Percentiles rank a stretch among this genome's conserved stretches.
Evolutionary conservation across 2,797 vertebrate species (phyloP).

Genomic region (Bucorvus abyssinicus): DNA sequence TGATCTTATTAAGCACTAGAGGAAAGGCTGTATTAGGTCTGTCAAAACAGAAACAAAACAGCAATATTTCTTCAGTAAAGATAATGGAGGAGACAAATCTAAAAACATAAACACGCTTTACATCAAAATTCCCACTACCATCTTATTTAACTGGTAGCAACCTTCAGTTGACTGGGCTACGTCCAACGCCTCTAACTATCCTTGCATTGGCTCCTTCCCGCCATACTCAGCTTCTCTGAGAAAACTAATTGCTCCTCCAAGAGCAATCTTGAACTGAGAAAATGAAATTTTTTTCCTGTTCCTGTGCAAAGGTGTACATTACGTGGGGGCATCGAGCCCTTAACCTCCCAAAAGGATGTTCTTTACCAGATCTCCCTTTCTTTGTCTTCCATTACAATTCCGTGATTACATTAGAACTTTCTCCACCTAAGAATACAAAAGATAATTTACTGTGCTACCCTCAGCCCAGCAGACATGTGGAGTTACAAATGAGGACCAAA

Average conservation of each 20-base stretch:
- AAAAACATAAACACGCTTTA: neutral
- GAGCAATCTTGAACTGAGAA: neutral
- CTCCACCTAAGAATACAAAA: neutral
- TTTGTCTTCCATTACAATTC: neutral
- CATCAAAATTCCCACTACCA: neutral
- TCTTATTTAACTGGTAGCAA: neutral
- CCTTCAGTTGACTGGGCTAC: neutral
- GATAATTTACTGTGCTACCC: neutral
- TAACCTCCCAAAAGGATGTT: neutral
- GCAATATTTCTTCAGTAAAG: neutral
- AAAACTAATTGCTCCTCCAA: neutral
- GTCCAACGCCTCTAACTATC: neutral
- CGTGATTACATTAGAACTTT: neutral
- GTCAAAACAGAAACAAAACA: neutral
- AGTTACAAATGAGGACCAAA: neutral
- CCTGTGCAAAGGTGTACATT: neutral
- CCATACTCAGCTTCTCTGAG: neutral
- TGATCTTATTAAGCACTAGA: neutral
- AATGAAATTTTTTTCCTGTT: neutral
- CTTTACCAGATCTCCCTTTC: neutral
- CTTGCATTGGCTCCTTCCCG: neutral
- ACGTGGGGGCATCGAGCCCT: neutral
- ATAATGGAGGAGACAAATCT: neutral
- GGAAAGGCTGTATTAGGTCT: neutral
- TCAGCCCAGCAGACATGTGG: neutral